Conservation (phyloP, 2,888 invertebrate species). For the Hirtodrosophila cameraria region DNA sequence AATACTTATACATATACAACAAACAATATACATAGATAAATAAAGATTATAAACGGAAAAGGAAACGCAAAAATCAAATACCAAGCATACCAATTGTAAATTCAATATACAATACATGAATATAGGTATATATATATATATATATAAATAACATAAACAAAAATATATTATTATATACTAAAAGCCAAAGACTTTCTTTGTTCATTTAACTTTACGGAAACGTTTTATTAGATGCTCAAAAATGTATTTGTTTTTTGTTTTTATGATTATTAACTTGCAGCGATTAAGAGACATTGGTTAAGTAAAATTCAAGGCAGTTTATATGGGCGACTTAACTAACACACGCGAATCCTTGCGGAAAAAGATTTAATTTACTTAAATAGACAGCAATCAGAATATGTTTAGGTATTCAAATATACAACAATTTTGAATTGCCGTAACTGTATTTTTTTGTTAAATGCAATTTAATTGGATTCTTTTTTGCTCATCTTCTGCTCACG, state of each 20-base stretch:
- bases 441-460: conserved; percentile 28
- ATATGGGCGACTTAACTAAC: conserved; percentile 49
- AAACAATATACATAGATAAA: conserved; percentile 43
- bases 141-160: conserved; percentile 46
- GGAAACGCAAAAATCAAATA: conserved; percentile 57
- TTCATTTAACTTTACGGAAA: conserved; percentile 36
- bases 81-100: conserved; percentile 71
- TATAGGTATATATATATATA: too few species aligned
- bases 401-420: conserved; percentile 9
- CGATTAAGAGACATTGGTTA: conserved; percentile 36
- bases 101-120: conserved; percentile 53
- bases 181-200: conserved; percentile 40
- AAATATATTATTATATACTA: conserved; percentile 73
- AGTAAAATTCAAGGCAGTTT: conserved; percentile 72
- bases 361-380: conserved; percentile 43
- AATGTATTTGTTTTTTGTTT: conserved; percentile 11
- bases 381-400: conserved; percentile 32
- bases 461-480: conserved; percentile 61
- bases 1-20: conserved; percentile 71
- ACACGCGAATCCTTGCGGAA: conserved; percentile 17
- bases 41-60: conserved; percentile 38
- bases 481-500: conserved; percentile 85
- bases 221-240: conserved; percentile 42
- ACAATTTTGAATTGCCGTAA: conserved; percentile 60
- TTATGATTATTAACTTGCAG: conserved; percentile 46